Base-by-base conservation (phyloP, 2,113 vertebrate genomes). In the Lagopus muta region DNA sequence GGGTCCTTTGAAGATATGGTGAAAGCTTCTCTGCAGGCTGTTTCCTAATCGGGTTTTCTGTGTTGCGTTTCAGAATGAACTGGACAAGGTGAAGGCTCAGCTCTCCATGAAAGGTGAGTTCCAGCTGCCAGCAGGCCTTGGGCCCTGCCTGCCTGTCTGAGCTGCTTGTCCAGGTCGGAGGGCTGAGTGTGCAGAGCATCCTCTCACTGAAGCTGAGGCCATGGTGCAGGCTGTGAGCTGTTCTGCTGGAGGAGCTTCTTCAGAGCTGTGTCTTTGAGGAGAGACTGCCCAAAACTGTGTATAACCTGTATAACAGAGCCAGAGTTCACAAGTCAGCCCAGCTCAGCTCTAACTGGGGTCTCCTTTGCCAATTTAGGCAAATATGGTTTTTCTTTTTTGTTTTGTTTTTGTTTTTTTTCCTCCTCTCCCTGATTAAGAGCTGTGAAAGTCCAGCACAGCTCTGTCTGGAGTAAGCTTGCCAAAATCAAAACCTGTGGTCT, bases 51-150 rank as follows among this genome's bases (percentile, higher is more conserved):
- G 20, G 8, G 27, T 65, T 92, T 32, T 95, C 34, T 95, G 57
- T 84, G 16, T 92, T 95, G 60, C 66, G 65, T 97, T 97, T 82
- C 95, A 99, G 99, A 99, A 99, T 97, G 99, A 99, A 93, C 94
- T 99, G 82, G 98, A 98, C 92, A 97, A 93, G 86, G 82, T 98
- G 90, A 99, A 98, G 97, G 98, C 90, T 14, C 97, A 98, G 75
- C 97, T 99, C 43, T 98, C 97, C 25, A 30, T 97, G 58, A 99
- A 98, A 99, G 99, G 99, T 99, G 95, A 97, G 97, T 96, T 93
- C 60, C 65, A 50, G 74, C 64, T 54, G 27, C 42, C 10, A 2
- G 58, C 55, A 19, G 15, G 38, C 36, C 70, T 36, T 57, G 61
- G 34, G 30, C 43, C 88, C 12, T 55, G 2, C 6, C 10, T 50